A percentile compares a stretch with the other conserved stretches of the same genome.
phyloP scores from a whole-genome alignment of 2,797 vertebrate genomes.

The Catharus ustulatus region DNA sequence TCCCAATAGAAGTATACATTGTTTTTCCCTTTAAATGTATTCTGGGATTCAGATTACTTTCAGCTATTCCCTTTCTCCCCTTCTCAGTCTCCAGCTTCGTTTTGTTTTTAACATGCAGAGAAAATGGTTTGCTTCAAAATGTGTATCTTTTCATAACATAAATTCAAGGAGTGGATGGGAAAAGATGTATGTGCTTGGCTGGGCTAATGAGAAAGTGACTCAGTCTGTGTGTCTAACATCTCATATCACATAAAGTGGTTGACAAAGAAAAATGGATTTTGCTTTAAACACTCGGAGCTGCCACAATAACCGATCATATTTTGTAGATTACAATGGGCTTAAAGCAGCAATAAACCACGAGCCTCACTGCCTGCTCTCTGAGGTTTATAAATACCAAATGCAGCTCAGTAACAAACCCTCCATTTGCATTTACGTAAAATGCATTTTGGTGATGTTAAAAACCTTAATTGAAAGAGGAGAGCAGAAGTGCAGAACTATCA shows the following conservation, averaged over 20 bases:
- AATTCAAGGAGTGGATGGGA: conserved; percentile 28
- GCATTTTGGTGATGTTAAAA: conserved; percentile 4
- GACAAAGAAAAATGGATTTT: conserved; percentile 73
- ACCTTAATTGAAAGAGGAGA: background rate
- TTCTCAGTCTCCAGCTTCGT: background rate
- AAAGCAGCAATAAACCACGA: background rate
- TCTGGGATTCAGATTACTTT: background rate
- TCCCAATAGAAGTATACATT: conserved; percentile 4
- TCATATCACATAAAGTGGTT: conserved; percentile 14
- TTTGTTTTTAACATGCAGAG: conserved; percentile 30
- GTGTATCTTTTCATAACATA: conserved; percentile 56
- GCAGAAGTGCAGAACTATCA: background rate
- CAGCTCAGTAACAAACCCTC: background rate
- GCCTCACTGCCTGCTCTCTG: background rate
- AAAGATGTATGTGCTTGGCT: conserved; percentile 5
- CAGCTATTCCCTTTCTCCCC: background rate
- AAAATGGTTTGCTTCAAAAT: conserved; percentile 52
- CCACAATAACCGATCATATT: conserved; percentile 4
- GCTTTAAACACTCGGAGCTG: background rate
- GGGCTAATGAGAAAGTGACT: conserved; percentile 57
- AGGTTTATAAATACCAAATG: background rate
- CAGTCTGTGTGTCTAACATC: conserved; percentile 10
- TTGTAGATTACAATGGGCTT: conserved; percentile 18
- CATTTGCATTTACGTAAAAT: background rate
- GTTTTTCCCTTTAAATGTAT: conserved; percentile 39